Evolutionary conservation across 2,113 vertebrate species (phyloP), one percentile per base, ranked within the genome.

Genomic region (Microcebus jonahi): DNA sequence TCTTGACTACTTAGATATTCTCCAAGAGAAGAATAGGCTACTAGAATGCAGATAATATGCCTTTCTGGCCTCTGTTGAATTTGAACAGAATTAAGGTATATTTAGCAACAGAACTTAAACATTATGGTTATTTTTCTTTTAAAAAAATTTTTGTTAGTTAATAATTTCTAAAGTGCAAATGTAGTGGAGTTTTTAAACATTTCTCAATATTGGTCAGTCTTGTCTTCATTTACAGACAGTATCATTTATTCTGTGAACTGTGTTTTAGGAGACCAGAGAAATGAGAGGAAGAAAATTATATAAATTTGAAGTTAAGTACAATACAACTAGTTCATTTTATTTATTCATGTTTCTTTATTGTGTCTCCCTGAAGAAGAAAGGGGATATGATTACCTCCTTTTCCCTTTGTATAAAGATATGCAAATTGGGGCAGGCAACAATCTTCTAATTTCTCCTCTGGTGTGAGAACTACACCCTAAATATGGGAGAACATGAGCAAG

Each of bases 361-460:
- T 90, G 55, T 91, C 86, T 96, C 87, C 85, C 82, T 83, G n/a
- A 94, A 57, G n/a, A 94, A 96, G 89, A 97, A 94, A 86, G 81
- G 67, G 77, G 77, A 53, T n/a, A 25, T 87, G 94, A 90, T 95
- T 90, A 57, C 86, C 63, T 73, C 89, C 70, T 93, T 63, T 94
- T 95, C 63, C 34, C 57, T 95, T 85, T 89, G 39, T 90, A 36
- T 55, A 83, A 45, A 94, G 82, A 89, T 88, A 83, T 91, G 55
- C 94, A 97, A 59, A 91, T 55, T 50, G 65, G 53, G 39, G 27
- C 96, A 79, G 55, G 77, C 82, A 57, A 0, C 90, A 80, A 27
- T 91, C 82, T 91, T 92, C 55, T 65, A 0, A 82, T 85, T 92
- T 92, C 73, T 68, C 45, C 91, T 85, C 39, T 59, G 67, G 50